Evolutionary conservation across 1,140 invertebrate genomes (phyloP), one percentile per base, ranked within the genome.

Genomic region (Penaeus indicus): DNA sequence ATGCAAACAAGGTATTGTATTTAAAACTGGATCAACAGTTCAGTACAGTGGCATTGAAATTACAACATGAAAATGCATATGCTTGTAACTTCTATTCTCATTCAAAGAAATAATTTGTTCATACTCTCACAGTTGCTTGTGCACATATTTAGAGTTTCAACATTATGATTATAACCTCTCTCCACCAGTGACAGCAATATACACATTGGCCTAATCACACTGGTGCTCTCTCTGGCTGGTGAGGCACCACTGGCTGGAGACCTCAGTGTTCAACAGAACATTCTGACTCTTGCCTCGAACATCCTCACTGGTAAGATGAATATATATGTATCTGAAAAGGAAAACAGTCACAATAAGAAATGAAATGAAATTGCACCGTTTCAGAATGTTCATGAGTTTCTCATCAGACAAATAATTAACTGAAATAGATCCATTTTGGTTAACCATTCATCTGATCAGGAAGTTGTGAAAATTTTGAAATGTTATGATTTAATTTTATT

Each of bases 281-380:
- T 95, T 10, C 92, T 96, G 10, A 92, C 94, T 54, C 92, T 96
- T 22, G 93, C 94, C 78, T 95, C 95, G 67, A 96, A 96, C 93
- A 91, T 96, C 0, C 94, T 95, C 81, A 94, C 94, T 75, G 95
- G 95, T 94, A 91, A 88, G 21, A 72, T 38, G 18, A 21, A 42
- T 42, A 42, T 42, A 42, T 42, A 42, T 42, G 38, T 42, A 42
- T 1, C 38, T 42, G 38, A 4, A 63, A 2, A 63, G 13, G 69
- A 22, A 16, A 13, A 25, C 69, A 72, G n/a, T 0, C 16, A n/a
- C 32, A 42, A 4, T 42, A 42, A 42, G 38, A 42, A 42, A 42
- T 42, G 3, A 42, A 42, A 42, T 42, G 2, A 8, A 42, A 42
- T 42, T 42, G 38, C 7, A 42, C 4, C 38, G 4, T 42, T 42